Evolutionary conservation across 1,140 invertebrate species (phyloP), one percentile per base, ranked within the genome.

Genomic region (Drosophila orena): DNA sequence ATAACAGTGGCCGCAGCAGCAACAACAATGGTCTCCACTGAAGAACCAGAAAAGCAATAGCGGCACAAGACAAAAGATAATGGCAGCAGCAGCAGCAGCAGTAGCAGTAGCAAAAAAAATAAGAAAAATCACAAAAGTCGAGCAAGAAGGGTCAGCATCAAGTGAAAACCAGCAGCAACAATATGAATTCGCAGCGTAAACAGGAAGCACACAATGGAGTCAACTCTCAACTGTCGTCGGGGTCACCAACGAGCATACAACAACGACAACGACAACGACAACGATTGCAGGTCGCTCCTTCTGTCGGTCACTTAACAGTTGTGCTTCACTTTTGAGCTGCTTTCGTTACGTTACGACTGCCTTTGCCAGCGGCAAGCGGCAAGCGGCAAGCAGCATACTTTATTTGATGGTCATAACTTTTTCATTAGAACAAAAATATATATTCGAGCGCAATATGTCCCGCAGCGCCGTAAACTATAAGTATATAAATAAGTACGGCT

Each of bases 351-450:
- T 24, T 65, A 38, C 34, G 37, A 38, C 43, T 11, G 27, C 43
- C 72, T 22, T 37, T 42, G 46, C 50, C 15, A 49, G 24, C 17
- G 2, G 43, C 17, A 46, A 24, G 24, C 4, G 24, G 24, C 24
- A 24, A 24, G 1, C 66, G 64, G 74, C 83, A 83, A 88, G 79
- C 84, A 89, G 84, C 77, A 89, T 89, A 89, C 84, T 89, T 89
- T 90, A 90, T 89, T 89, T 89, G 84, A 89, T 89, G 85, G 85
- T 84, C 84, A 89, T 89, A 89, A 89, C 84, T 89, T 89, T 89
- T 89, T 89, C 84, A 89, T 89, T 89, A 89, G 84, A 89, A 89
- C 84, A 89, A 89, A 89, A 89, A 89, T 89, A 88, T 86, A 88
- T 89, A 89, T 77, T 55, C 77, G 77, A 89, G 84, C 64, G 89